Percentiles rank a stretch among this genome's conserved stretches.
These are phyloP conservation scores for Amblyteles armatorius DNA, from an alignment of 2,888 invertebrate species.

Conservation along the genomic window DNA sequence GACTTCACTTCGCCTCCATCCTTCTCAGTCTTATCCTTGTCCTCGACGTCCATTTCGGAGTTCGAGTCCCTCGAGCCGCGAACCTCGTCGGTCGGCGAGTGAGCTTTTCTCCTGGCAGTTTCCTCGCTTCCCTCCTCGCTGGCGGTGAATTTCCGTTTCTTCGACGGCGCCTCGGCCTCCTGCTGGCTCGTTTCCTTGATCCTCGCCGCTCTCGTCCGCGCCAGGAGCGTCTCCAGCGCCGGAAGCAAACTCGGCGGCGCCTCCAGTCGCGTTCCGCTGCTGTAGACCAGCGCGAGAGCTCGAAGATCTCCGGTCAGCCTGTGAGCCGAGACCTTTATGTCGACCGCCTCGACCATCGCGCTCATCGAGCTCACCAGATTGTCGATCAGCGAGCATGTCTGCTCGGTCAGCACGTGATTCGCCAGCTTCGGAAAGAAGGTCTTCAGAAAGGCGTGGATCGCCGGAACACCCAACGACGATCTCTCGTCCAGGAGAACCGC, in stretches of 20 bases:
- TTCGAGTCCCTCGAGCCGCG: slow-evolving; percentile 59
- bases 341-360: slow-evolving; percentile 85
- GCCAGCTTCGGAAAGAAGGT: slow-evolving; percentile 96
- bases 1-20: slow-evolving; percentile 70
- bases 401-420: slow-evolving; percentile 87
- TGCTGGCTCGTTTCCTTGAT: slow-evolving; percentile 77
- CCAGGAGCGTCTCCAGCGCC: slow-evolving; percentile 81
- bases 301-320: slow-evolving; percentile 86
- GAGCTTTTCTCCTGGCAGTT: slow-evolving; percentile 67
- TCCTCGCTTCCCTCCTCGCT: slow-evolving; percentile 74
- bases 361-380: slow-evolving; percentile 87
- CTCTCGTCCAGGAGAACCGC: slow-evolving; percentile 95
- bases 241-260: slow-evolving; percentile 80
- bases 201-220: slow-evolving; percentile 77
- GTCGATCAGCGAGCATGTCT: slow-evolving; percentile 87
- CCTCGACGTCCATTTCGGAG: slow-evolving; percentile 73
- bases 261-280: slow-evolving; percentile 82
- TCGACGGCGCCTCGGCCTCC: slow-evolving; percentile 81
- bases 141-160: slow-evolving; percentile 81
- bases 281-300: slow-evolving; percentile 87
- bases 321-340: slow-evolving; percentile 85
- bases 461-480: slow-evolving; percentile 92
- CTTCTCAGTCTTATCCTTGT: slow-evolving; percentile 75
- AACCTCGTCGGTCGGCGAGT: slow-evolving; percentile 70
- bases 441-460: slow-evolving; percentile 94